These are phyloP conservation scores for Acridotheres tristis DNA, from an alignment of 2,797 vertebrate species.

Conservation along the genomic window DNA sequence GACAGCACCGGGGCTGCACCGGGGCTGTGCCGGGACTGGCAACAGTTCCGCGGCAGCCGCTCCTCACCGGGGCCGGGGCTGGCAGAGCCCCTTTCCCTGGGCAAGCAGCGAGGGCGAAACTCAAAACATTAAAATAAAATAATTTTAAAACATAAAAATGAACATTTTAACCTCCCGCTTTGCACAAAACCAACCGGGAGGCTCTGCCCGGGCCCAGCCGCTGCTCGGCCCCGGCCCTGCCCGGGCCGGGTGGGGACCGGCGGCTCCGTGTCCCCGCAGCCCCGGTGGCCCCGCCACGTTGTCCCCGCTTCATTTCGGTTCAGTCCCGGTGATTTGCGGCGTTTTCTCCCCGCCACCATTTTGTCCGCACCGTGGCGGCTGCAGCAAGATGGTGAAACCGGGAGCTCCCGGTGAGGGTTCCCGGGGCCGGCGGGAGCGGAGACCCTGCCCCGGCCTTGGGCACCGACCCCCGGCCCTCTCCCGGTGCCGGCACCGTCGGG, in stretches of 20 bases:
- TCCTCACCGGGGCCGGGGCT: not conserved
- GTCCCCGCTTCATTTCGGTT: not conserved
- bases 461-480: not conserved
- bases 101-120: not conserved
- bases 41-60: not conserved
- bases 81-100: no score
- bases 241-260: not conserved
- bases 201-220: not conserved
- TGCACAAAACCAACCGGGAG: not conserved
- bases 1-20: no score
- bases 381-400: constrained; percentile 51
- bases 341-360: constrained; percentile 50
- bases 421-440: not conserved
- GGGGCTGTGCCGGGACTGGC: no score
- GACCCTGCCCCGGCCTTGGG: not conserved
- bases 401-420: not conserved
- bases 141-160: not conserved
- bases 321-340: not conserved
- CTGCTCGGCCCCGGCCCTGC: not conserved
- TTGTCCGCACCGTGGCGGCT: constrained; percentile 19
- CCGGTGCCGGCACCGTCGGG: not conserved
- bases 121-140: not conserved
- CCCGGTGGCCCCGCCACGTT: accelerated
- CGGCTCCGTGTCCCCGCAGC: not conserved
- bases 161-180: not conserved